phyloP scores from a whole-genome alignment of 1,140 invertebrate genomes.

The Magallana gigas region DNA sequence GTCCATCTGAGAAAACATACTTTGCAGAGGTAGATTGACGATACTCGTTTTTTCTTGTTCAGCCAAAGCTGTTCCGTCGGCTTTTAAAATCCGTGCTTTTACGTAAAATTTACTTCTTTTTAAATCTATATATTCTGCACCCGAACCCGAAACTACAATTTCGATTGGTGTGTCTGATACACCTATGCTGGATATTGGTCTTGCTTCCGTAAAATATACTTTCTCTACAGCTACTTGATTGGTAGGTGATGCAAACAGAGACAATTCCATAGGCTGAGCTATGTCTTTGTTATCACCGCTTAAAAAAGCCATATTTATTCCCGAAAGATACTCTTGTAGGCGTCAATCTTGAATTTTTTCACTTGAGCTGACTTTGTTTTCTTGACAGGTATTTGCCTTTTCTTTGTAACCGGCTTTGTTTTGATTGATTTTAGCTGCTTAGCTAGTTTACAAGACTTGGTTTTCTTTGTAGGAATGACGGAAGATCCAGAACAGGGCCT shows the following conservation, averaged over 20 bases:
- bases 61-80: constrained; percentile 47
- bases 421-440: too few species aligned
- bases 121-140: constrained; percentile 54
- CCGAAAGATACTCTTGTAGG: too few species aligned
- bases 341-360: too few species aligned
- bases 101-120: too few species aligned
- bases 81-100: constrained; percentile 48
- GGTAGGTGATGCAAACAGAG: too few species aligned
- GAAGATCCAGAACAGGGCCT: constrained; percentile 1
- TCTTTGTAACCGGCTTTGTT: too few species aligned
- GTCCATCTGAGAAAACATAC: constrained; percentile 55
- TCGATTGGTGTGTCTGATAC: constrained; percentile 38
- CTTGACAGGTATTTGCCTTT: too few species aligned
- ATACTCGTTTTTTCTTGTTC: constrained; percentile 47
- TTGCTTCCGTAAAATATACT: constrained; percentile 48
- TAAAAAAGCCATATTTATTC: too few species aligned
- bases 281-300: too few species aligned
- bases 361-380: too few species aligned
- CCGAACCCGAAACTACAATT: constrained; percentile 43
- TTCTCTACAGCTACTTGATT: too few species aligned
- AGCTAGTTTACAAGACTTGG: background rate
- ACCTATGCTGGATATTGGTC: constrained; percentile 42
- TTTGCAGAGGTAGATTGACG: constrained; percentile 55
- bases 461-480: constrained; percentile 18
- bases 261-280: constrained; percentile 38